These are phyloP conservation scores for Philonicus albiceps DNA, from an alignment of 2,888 invertebrate species.

Conservation along the genomic window DNA sequence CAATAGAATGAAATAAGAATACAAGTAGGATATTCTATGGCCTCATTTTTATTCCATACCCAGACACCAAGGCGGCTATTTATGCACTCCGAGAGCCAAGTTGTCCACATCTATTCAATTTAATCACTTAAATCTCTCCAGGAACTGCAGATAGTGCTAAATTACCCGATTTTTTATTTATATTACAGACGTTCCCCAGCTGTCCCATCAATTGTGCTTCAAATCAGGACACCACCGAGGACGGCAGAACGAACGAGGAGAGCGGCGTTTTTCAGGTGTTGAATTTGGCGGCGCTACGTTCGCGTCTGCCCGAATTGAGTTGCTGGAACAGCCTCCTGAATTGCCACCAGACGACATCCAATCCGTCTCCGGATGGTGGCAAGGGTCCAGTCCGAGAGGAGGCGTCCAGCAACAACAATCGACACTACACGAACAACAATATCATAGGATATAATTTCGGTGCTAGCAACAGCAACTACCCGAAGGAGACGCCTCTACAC, in stretches of 20 bases:
- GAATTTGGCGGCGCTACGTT: conserved; percentile 65
- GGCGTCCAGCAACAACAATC: conserved; percentile 42
- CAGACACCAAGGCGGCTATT: background rate
- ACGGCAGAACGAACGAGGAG: conserved; percentile 47
- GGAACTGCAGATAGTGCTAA: background rate
- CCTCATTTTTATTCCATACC: background rate
- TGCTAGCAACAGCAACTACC: conserved; percentile 44
- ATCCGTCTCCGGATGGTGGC: conserved; percentile 15
- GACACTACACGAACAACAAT: conserved; percentile 58
- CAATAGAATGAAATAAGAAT: background rate
- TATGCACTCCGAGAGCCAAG: background rate
- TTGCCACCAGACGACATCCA: conserved; percentile 18
- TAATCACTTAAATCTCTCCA: background rate
- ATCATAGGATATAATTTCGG: conserved; percentile 62
- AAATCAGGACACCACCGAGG: conserved; percentile 50
- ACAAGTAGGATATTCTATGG: background rate
- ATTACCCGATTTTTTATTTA: conserved; percentile 47
- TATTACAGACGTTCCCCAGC: conserved; percentile 74
- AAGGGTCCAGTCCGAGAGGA: conserved; percentile 17
- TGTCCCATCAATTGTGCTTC: conserved; percentile 67
- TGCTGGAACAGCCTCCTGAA: conserved; percentile 60
- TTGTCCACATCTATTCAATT: background rate
- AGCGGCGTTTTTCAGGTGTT: conserved; percentile 50
- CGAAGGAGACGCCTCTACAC: conserved; percentile 61
- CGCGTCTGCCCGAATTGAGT: conserved; percentile 70